Conservation (phyloP, 1,140 invertebrate species). For the Ptiloglossa arizonensis region DNA sequence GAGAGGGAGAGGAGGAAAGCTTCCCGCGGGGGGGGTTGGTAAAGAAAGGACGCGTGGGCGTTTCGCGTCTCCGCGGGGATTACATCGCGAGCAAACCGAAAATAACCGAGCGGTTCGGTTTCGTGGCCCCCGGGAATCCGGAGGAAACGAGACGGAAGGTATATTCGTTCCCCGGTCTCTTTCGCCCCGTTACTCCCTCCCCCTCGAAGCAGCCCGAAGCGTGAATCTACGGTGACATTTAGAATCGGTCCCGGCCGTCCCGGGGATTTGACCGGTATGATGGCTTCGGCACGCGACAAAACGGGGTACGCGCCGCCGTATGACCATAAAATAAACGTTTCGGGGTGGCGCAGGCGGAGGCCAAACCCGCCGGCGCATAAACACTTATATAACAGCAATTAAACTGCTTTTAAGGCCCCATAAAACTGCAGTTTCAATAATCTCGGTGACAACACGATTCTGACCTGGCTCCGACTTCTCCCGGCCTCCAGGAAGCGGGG, state of each 20-base stretch:
- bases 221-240: slow-evolving; percentile 57
- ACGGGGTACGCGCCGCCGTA: slow-evolving; percentile 77
- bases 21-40: too few relatives aligned
- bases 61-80: neutral
- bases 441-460: slow-evolving; percentile 81
- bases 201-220: slow-evolving; percentile 14
- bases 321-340: slow-evolving; percentile 82
- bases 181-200: too few relatives aligned
- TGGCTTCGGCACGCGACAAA: slow-evolving; percentile 80
- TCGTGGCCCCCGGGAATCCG: too few relatives aligned
- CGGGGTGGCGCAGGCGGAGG: slow-evolving; percentile 78
- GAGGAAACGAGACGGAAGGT: neutral
- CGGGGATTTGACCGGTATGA: slow-evolving; percentile 70
- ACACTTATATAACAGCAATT: slow-evolving; percentile 83
- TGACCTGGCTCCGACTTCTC: slow-evolving; percentile 71
- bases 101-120: slow-evolving; percentile 6
- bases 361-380: slow-evolving; percentile 79
- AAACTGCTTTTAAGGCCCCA: slow-evolving; percentile 82
- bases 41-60: neutral
- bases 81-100: slow-evolving; percentile 9
- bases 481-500: slow-evolving; percentile 31
- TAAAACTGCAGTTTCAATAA: slow-evolving; percentile 83
- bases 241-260: slow-evolving; percentile 63
- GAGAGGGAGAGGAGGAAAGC: too few relatives aligned
- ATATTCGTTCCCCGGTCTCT: neutral